Evolutionary conservation across 1,140 invertebrate genomes (phyloP), one percentile per base, ranked within the genome.

Genomic region (Elysia chlorotica): DNA sequence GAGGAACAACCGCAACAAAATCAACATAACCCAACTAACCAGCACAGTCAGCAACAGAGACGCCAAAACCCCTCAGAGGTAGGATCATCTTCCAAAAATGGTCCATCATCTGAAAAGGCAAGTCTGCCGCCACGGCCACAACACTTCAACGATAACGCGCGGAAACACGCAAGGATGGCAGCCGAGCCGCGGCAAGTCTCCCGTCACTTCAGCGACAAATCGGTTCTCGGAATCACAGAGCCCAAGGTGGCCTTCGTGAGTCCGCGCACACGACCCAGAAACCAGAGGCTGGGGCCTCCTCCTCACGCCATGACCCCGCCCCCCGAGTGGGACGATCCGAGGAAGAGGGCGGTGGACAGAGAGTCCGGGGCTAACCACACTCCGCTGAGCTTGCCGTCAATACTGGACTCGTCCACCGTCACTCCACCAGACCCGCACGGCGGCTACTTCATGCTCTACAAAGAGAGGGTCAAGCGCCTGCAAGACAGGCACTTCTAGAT

Each of bases 361-460:
- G 38, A 35, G 6, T 61, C 57, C 6, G 71, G 62, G 19, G 23
- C 41, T 2, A 38, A 41, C 21, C 30, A 65, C 19, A 73, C 65
- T 4, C 33, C 71, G 2, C 67, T 65, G 0, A 65, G 61, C 48
- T 37, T 76, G 6, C 71, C 71, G 23, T 35, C 31, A 21, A 69
- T 71, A 14, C 6, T 41, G 23, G 75, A 74, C 25, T 28, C 61
- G 25, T 41, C 4, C 0, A 23, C 65, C 5, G 21, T 21, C 2
- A 6, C 36, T 0, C 2, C 2, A 28, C 35, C 35, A 6, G 17
- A 53, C 1, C 19, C 36, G 1, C n/a, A 35, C 2, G 1, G 37
- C 30, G 67, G 76, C 28, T 77, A 77, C 57, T 77, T 68, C 48
- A 38, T 66, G 14, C 14, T 77, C 17, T 77, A 77, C 74, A 74